Conservation (phyloP, 2,888 invertebrate species). For the Desoria tigrina region DNA sequence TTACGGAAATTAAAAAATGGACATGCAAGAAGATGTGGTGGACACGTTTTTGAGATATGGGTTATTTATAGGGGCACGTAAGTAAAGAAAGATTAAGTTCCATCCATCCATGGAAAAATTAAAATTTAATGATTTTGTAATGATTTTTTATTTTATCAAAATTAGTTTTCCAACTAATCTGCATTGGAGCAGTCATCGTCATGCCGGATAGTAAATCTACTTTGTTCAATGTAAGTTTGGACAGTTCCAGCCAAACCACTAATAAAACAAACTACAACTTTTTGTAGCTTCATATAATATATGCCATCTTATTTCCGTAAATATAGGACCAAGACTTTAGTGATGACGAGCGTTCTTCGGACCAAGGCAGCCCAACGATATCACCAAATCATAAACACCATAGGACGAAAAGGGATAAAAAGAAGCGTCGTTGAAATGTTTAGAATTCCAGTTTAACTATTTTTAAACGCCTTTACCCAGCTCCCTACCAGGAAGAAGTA, state of each 20-base stretch:
- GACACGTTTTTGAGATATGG: slow-evolving; percentile 76
- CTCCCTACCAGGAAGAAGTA: too few relatives aligned
- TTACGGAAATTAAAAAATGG: slow-evolving; percentile 28
- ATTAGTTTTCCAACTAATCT: slow-evolving; percentile 81
- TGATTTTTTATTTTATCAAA: too few relatives aligned
- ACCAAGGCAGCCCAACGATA: slow-evolving; percentile 56
- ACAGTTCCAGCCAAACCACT: neutral
- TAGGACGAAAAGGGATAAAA: slow-evolving; percentile 57
- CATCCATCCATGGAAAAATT: too few relatives aligned
- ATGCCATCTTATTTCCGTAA: neutral
- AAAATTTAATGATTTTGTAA: too few relatives aligned
- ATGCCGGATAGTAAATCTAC: slow-evolving; percentile 63
- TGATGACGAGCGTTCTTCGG: slow-evolving; percentile 56
- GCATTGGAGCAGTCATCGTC: slow-evolving; percentile 78
- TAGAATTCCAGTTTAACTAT: neutral
- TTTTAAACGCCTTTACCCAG: too few relatives aligned
- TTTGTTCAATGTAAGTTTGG: slow-evolving; percentile 34
- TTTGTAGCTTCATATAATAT: neutral
- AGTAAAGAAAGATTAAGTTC: too few relatives aligned
- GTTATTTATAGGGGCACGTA: slow-evolving; percentile 81
- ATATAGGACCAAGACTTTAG: slow-evolving; percentile 40
- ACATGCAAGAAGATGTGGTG: slow-evolving; percentile 63
- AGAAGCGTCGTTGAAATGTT: slow-evolving; percentile 54
- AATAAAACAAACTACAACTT: neutral
- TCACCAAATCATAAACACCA: slow-evolving; percentile 56